Percentiles rank a stretch among this genome's conserved stretches.
Conservation (phyloP, 2,888 invertebrate genomes). For the Mamestra brassicae region DNA sequence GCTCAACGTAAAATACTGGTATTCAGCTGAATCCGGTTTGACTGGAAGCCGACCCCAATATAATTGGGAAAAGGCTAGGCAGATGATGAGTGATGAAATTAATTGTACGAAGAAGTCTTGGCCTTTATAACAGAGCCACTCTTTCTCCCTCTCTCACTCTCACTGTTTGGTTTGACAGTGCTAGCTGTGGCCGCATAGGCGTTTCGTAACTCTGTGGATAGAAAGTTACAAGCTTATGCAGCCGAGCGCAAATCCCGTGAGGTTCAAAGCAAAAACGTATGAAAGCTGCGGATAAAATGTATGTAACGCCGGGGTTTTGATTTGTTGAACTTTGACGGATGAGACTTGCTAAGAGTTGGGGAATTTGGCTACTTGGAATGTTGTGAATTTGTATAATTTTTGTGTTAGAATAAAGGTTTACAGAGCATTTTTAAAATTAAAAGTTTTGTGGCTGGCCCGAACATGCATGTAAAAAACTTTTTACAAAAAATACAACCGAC, state of each 20-base stretch:
- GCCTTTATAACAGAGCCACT: too few relatives aligned
- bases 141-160: too few relatives aligned
- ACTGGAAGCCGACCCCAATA: too few relatives aligned
- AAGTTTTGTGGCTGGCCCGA: neutral
- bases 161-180: neutral
- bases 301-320: constrained; percentile 33
- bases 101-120: too few relatives aligned
- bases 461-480: too few relatives aligned
- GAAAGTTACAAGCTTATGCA: constrained; percentile 43
- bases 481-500: too few relatives aligned
- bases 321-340: constrained; percentile 23
- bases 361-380: neutral
- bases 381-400: constrained; percentile 1
- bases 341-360: neutral
- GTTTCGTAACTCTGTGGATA: neutral
- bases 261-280: constrained; percentile 40
- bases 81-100: too few relatives aligned
- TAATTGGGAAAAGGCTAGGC: too few relatives aligned
- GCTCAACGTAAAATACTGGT: too few relatives aligned
- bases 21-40: too few relatives aligned
- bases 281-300: constrained; percentile 32
- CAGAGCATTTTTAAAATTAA: neutral
- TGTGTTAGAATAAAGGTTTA: neutral
- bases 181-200: too few relatives aligned
- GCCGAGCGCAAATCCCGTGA: constrained; percentile 46